Evolutionary conservation across 2,888 invertebrate species (phyloP).

Genomic region (Harpalus rubripes): DNA sequence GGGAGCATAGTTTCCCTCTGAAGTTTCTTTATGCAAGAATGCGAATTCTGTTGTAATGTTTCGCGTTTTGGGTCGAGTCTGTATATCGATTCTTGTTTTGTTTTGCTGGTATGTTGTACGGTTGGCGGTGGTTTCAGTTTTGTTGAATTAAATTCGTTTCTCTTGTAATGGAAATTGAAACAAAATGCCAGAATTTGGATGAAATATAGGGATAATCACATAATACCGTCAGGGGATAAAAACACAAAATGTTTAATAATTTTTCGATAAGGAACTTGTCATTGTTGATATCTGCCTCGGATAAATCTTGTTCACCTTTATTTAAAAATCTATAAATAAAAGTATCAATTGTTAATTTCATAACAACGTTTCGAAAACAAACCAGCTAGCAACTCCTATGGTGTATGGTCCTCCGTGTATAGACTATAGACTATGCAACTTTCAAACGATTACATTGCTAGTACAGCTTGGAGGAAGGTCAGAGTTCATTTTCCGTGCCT

Average conservation of each 20-base stretch:
- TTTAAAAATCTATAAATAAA: slow-evolving; percentile 18
- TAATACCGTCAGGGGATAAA: background rate
- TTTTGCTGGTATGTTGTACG: slow-evolving; percentile 25
- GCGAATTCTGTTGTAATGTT: slow-evolving; percentile 27
- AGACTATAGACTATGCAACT: slow-evolving; percentile 16
- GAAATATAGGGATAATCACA: slow-evolving; percentile 1
- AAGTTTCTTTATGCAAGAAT: slow-evolving; percentile 40
- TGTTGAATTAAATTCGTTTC: slow-evolving; percentile 45
- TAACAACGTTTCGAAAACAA: slow-evolving; percentile 17
- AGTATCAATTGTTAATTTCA: slow-evolving; percentile 36
- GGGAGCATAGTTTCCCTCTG: slow-evolving; percentile 27
- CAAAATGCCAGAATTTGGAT: slow-evolving; percentile 17
- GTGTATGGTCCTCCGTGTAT: slow-evolving; percentile 19
- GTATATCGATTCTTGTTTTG: slow-evolving; percentile 51
- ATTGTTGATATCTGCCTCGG: background rate
- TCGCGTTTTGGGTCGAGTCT: slow-evolving; percentile 53
- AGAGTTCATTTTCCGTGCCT: slow-evolving; percentile 57
- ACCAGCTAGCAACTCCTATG: background rate
- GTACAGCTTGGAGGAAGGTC: slow-evolving; percentile 45
- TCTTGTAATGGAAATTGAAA: slow-evolving; percentile 47
- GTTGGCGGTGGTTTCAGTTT: slow-evolving; percentile 13
- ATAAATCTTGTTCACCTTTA: slow-evolving; percentile 35
- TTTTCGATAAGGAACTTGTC: slow-evolving; percentile 9
- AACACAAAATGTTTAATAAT: background rate
- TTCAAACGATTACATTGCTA: slow-evolving; percentile 42